These are phyloP conservation scores for Drosophila ambigua DNA, from an alignment of 1,140 invertebrate genomes.

Conservation along the genomic window DNA sequence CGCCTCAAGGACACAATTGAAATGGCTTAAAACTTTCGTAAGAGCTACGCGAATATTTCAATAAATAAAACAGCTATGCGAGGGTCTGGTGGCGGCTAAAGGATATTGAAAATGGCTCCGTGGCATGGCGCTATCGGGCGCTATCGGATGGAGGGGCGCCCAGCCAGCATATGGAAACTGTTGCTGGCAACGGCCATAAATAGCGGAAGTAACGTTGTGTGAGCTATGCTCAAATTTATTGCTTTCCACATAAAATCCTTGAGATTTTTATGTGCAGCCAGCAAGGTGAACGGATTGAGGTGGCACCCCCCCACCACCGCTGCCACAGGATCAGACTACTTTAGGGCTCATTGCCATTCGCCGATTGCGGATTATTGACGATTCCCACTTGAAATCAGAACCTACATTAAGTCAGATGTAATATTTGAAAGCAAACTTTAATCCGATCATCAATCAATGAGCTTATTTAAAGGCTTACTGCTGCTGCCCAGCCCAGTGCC, in stretches of 20 bases:
- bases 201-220: slow-evolving; percentile 47
- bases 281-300: slow-evolving; percentile 36
- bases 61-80: slow-evolving; percentile 52
- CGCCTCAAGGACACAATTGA: slow-evolving; percentile 60
- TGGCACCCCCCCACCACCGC: not conserved
- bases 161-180: slow-evolving; percentile 63
- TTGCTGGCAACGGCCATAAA: slow-evolving; percentile 60
- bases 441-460: slow-evolving; percentile 30
- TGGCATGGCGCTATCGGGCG: slow-evolving; percentile 43
- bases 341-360: not conserved
- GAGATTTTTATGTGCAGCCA: slow-evolving; percentile 58
- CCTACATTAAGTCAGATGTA: not conserved
- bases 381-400: not conserved
- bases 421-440: slow-evolving; percentile 3
- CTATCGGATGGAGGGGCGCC: no score
- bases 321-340: slow-evolving; percentile 8
- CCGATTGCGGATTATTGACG: slow-evolving; percentile 6
- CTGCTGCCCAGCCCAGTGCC: not conserved
- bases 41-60: slow-evolving; percentile 42
- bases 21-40: slow-evolving; percentile 60
- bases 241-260: slow-evolving; percentile 53
- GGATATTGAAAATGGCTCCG: slow-evolving; percentile 26
- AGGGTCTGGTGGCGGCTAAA: no score
- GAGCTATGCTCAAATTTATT: slow-evolving; percentile 61
- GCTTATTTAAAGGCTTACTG: slow-evolving; percentile 19